These are phyloP conservation scores for Cryptocheilus praepositus DNA, from an alignment of 2,888 invertebrate genomes.

Conservation along the genomic window DNA sequence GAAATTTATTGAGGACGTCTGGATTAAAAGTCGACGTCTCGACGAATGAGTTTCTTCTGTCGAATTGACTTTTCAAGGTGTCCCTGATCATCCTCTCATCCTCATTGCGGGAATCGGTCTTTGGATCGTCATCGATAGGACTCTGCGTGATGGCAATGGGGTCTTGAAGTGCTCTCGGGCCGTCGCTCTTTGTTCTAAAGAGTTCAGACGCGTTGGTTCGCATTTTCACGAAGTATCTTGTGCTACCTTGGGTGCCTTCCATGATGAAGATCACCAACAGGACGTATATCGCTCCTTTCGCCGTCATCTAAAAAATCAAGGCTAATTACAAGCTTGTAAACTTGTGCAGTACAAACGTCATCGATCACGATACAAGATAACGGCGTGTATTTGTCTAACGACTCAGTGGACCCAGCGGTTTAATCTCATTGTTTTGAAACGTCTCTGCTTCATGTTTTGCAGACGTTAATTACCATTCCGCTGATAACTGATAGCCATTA, in stretches of 20 bases:
- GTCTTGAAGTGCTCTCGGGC: conserved; percentile 37
- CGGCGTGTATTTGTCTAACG: too few relatives aligned
- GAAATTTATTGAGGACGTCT: conserved; percentile 79
- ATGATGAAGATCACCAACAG: conserved; percentile 52
- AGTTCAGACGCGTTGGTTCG: conserved; percentile 51
- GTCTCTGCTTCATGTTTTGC: too few relatives aligned
- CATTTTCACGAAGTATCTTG: conserved; percentile 58
- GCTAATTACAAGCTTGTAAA: too few relatives aligned
- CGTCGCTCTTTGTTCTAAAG: conserved; percentile 48
- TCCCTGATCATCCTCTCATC: conserved; percentile 56
- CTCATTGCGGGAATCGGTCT: conserved; percentile 64
- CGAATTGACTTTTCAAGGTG: conserved; percentile 49
- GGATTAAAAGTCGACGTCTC: conserved; percentile 75
- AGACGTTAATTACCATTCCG: too few relatives aligned
- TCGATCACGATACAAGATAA: too few relatives aligned
- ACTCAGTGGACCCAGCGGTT: too few relatives aligned
- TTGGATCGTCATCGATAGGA: conserved; percentile 71
- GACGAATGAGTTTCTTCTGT: conserved; percentile 58
- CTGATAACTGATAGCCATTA: not conserved
- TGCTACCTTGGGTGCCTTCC: conserved; percentile 34
- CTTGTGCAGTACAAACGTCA: too few relatives aligned
- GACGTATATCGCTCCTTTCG: conserved; percentile 52
- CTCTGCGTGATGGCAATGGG: conserved; percentile 52
- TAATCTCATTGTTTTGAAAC: too few relatives aligned
- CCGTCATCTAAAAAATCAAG: conserved; percentile 60